Percentiles rank a stretch among this genome's conserved stretches.
These are phyloP conservation scores for Pseudanteris insignis DNA, from an alignment of 2,888 invertebrate genomes.

Conservation along the genomic window DNA sequence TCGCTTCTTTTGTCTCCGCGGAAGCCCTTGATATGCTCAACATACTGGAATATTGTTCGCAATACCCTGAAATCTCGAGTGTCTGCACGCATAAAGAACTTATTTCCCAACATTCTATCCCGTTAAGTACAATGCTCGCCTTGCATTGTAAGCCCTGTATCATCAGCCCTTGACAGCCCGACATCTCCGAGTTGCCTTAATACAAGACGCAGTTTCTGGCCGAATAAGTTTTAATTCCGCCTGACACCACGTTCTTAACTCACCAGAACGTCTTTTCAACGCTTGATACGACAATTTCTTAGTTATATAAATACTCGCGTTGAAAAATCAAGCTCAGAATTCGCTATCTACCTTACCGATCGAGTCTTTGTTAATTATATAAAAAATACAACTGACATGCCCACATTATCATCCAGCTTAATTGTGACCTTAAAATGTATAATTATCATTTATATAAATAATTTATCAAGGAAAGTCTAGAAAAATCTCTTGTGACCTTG, in stretches of 20 bases:
- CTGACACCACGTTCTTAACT: conserved; percentile 10
- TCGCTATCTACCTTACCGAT: no score
- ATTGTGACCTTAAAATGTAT: no score
- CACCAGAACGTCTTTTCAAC: not conserved
- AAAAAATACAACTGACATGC: no score
- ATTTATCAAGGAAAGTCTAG: no score
- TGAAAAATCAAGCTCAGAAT: no score
- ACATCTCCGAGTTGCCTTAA: conserved; percentile 13
- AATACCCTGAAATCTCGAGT: conserved; percentile 16
- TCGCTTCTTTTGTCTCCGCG: conserved; percentile 27
- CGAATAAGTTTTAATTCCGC: conserved; percentile 22
- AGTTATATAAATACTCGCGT: no score
- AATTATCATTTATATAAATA: no score
- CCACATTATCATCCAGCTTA: no score
- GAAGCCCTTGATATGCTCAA: conserved; percentile 29
- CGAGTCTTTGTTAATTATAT: no score
- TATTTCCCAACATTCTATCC: conserved; percentile 16
- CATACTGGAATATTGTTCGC: conserved; percentile 30
- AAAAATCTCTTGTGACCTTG: no score
- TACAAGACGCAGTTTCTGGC: conserved; percentile 8
- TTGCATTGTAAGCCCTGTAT: conserved; percentile 16
- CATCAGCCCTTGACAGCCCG: conserved; percentile 24
- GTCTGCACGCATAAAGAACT: conserved; percentile 12
- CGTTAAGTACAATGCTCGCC: conserved; percentile 21
- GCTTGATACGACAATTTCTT: no score